Evolutionary conservation across 2,888 invertebrate genomes (phyloP).

Genomic region (Oscheius sp.): DNA sequence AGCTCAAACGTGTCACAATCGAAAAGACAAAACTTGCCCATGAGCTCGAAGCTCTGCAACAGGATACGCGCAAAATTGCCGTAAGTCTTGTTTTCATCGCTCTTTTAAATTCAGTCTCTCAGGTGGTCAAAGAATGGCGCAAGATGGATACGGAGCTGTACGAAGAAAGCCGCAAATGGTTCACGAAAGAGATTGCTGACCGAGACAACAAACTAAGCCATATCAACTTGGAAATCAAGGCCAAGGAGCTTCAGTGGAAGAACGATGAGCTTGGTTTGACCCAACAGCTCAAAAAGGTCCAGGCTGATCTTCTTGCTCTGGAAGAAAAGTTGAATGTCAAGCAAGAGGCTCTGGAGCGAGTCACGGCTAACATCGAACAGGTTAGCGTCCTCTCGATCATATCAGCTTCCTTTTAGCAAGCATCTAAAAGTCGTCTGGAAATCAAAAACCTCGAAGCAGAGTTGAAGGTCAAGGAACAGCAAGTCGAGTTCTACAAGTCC

Average conservation of each 20-base stretch:
- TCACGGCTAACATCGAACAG: conserved; percentile 25
- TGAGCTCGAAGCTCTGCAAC: conserved; percentile 38
- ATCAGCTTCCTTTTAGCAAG: conserved; percentile 10
- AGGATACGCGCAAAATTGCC: conserved; percentile 41
- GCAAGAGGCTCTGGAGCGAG: conserved; percentile 28
- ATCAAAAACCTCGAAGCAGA: conserved; percentile 25
- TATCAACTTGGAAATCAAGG: conserved; percentile 54
- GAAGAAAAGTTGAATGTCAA: conserved; percentile 11
- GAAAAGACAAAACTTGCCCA: conserved; percentile 43
- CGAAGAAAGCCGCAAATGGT: conserved; percentile 49
- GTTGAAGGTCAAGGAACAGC: conserved; percentile 35
- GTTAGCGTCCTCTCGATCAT: not conserved
- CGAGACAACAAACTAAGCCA: conserved; percentile 58
- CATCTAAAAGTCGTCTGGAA: conserved; percentile 25
- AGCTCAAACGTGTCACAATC: conserved; percentile 36
- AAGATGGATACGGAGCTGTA: conserved; percentile 41
- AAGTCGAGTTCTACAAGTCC: conserved; percentile 38
- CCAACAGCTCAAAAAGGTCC: conserved; percentile 10
- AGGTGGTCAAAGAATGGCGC: conserved; percentile 49
- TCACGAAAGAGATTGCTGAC: conserved; percentile 59
- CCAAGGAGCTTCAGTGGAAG: conserved; percentile 39
- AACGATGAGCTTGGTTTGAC: conserved; percentile 32
- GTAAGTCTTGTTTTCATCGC: conserved; percentile 23
- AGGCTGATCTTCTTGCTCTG: conserved; percentile 14
- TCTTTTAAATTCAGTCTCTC: not conserved